These are phyloP conservation scores for Linnaemya vulpina DNA, from an alignment of 2,888 invertebrate genomes.

Conservation along the genomic window DNA sequence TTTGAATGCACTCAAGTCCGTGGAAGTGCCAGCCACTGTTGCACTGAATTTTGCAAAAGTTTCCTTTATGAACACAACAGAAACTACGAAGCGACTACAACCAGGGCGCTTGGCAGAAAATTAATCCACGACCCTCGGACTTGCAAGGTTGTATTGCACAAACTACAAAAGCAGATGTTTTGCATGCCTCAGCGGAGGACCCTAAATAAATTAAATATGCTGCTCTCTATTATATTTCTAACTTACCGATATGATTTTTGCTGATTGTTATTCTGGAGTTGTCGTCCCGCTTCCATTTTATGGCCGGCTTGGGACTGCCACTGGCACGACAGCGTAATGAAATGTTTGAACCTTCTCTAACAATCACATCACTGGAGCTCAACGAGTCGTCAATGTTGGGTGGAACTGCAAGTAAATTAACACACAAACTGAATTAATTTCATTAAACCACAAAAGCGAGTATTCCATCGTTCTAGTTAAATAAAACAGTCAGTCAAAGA, in stretches of 20 bases:
- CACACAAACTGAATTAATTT: constrained; percentile 25
- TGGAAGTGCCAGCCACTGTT: no score
- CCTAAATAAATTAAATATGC: no score
- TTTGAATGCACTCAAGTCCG: no score
- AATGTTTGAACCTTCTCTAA: constrained; percentile 94
- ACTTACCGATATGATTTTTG: constrained; percentile 90
- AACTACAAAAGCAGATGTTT: no score
- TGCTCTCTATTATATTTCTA: neutral
- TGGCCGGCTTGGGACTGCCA: constrained; percentile 93
- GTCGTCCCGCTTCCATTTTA: constrained; percentile 96
- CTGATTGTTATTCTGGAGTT: constrained; percentile 93
- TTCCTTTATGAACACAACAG: no score
- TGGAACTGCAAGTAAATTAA: constrained; percentile 87
- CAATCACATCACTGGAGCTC: constrained; percentile 94
- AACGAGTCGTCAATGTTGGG: constrained; percentile 95
- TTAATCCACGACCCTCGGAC: no score
- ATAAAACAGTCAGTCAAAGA: constrained; percentile 50
- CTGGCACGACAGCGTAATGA: constrained; percentile 94
- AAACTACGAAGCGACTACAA: no score
- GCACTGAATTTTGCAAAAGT: no score
- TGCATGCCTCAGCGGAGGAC: neutral
- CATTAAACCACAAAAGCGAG: neutral
- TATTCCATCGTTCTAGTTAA: constrained; percentile 9
- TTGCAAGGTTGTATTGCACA: no score
- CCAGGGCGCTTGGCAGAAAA: no score